A percentile compares a stretch with the other conserved stretches of the same genome.
These are phyloP conservation scores for Erpornis zantholeuca DNA, from an alignment of 2,113 vertebrate species.

Conservation along the genomic window DNA sequence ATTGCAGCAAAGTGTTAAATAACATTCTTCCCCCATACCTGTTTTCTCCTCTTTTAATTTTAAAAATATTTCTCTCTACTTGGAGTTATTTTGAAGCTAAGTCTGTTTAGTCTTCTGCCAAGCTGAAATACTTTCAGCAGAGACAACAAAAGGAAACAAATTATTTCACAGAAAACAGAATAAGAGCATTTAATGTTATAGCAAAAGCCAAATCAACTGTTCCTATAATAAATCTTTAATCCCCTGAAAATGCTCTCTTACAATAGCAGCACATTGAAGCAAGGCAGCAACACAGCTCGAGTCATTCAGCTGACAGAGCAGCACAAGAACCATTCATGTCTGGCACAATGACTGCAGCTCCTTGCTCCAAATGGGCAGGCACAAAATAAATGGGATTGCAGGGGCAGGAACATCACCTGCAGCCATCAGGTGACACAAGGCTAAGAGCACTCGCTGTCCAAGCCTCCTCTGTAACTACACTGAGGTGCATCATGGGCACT, in stretches of 20 bases:
- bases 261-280: neutral
- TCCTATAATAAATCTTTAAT: constrained; percentile 15
- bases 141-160: constrained; percentile 15
- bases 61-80: neutral
- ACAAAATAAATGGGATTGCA: neutral
- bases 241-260: neutral
- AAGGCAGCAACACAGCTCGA: neutral
- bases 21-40: neutral
- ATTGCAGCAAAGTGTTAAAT: neutral
- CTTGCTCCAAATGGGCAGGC: neutral
- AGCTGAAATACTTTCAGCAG: neutral
- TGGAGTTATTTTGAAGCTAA: neutral
- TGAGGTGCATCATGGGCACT: neutral
- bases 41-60: neutral
- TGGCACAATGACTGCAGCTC: neutral
- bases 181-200: neutral
- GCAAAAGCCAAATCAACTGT: neutral
- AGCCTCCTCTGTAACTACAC: neutral
- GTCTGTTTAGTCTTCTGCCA: constrained; percentile 17
- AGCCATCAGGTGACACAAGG: neutral
- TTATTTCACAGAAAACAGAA: neutral
- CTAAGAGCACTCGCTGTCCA: neutral
- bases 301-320: neutral
- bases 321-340: neutral
- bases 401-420: neutral